Evolutionary conservation across 2,113 vertebrate species (phyloP).

Genomic region (Probosciger aterrimus): DNA sequence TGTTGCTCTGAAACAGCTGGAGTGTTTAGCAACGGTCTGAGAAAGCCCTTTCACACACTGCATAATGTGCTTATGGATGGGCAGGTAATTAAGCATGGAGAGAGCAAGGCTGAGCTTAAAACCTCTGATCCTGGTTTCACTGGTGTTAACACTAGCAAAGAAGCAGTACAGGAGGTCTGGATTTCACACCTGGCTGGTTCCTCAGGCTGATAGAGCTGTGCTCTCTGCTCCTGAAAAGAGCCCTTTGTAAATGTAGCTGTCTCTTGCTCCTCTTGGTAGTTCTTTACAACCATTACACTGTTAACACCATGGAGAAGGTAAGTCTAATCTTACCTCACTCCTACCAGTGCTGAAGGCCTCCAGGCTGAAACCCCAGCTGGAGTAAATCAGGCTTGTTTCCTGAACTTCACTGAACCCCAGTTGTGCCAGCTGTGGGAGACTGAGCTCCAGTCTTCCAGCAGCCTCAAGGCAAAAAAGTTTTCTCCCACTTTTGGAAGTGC

Average conservation of each 20-base stretch:
- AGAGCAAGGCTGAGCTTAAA: neutral
- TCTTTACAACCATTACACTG: neutral
- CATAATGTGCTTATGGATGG: neutral
- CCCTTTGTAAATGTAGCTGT: neutral
- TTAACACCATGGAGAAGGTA: neutral
- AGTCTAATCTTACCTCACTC: neutral
- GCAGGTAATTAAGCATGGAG: conserved; percentile 23
- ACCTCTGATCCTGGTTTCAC: neutral
- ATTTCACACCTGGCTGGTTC: conserved; percentile 21
- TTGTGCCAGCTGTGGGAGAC: neutral
- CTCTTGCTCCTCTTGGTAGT: neutral
- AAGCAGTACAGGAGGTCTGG: neutral
- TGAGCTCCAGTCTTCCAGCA: neutral
- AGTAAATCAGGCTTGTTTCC: neutral
- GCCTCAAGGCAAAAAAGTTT: neutral
- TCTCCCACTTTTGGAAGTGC: neutral
- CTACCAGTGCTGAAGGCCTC: neutral
- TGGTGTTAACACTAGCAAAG: neutral
- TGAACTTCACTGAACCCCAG: neutral
- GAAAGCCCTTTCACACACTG: neutral
- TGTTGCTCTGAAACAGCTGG: neutral
- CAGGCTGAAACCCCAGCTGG: neutral
- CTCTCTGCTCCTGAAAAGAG: neutral
- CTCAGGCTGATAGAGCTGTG: neutral
- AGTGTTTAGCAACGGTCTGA: neutral